Percentiles rank a stretch among this genome's conserved stretches.
Evolutionary conservation across 2,888 invertebrate genomes (phyloP).

Genomic region (Drosophila lacicola): DNA sequence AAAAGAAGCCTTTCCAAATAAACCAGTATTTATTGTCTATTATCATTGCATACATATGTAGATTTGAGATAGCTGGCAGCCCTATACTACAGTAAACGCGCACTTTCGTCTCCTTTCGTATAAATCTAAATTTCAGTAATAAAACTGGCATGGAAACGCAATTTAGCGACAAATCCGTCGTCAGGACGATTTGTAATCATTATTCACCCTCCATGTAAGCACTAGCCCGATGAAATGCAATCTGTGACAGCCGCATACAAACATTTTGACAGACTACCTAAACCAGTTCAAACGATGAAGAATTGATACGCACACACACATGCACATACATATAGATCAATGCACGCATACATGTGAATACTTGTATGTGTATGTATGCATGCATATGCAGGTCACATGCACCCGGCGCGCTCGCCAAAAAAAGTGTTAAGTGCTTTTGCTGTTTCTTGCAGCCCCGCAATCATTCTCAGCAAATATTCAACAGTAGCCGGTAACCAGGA

Average conservation of each 20-base stretch:
- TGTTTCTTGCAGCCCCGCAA: conserved; percentile 67
- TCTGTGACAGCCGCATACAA: conserved; percentile 56
- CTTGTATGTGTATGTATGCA: not conserved
- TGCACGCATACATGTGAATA: not conserved
- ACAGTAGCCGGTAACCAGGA: conserved; percentile 41
- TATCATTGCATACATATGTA: not conserved
- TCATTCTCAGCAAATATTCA: conserved; percentile 75
- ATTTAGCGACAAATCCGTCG: conserved; percentile 44
- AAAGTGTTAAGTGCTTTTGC: conserved; percentile 76
- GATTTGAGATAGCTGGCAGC: not conserved
- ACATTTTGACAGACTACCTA: conserved; percentile 47
- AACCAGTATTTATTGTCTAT: not conserved
- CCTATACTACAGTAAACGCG: not conserved
- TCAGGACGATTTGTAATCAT: conserved; percentile 62
- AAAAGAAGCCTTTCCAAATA: too few relatives aligned
- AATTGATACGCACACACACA: conserved; percentile 40
- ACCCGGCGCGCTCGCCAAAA: conserved; percentile 35
- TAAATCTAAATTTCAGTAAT: conserved; percentile 1
- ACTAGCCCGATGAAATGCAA: conserved; percentile 57
- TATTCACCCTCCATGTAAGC: conserved; percentile 45
- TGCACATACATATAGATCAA: not conserved
- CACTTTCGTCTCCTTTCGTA: not conserved
- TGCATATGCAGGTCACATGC: conserved; percentile 41
- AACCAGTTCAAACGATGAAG: conserved; percentile 9
- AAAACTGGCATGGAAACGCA: conserved; percentile 46